These are phyloP conservation scores for Hartigia nigra DNA, from an alignment of 2,888 invertebrate species.

Conservation along the genomic window DNA sequence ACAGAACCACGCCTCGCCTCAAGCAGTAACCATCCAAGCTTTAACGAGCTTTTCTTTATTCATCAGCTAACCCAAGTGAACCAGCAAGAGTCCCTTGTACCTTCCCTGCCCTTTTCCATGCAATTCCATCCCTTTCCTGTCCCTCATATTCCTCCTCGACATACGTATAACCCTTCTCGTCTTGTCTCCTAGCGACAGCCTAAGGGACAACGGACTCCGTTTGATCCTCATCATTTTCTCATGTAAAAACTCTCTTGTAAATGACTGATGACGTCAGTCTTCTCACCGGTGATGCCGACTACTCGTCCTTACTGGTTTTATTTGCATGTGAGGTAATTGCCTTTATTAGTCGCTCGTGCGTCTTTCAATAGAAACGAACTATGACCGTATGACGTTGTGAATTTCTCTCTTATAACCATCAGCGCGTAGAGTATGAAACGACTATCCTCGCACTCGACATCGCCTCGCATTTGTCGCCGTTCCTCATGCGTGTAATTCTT, in stretches of 20 bases:
- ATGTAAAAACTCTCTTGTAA: constrained; percentile 10
- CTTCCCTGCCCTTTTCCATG: background rate
- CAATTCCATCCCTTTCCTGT: background rate
- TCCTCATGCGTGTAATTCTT: constrained; percentile 29
- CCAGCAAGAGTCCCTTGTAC: background rate
- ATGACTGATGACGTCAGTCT: constrained; percentile 40
- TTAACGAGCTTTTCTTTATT: background rate
- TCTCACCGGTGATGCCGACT: constrained; percentile 34
- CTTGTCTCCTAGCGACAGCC: background rate
- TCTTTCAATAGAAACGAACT: constrained; percentile 34
- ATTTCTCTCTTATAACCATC: background rate
- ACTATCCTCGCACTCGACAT: constrained; percentile 8
- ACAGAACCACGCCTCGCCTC: background rate
- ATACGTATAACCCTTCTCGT: background rate
- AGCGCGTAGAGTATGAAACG: background rate
- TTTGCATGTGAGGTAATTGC: constrained; percentile 54
- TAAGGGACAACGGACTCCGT: background rate
- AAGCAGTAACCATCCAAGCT: background rate
- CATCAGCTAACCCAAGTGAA: background rate
- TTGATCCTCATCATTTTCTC: constrained; percentile 25
- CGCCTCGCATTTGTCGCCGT: constrained; percentile 28
- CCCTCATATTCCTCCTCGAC: background rate
- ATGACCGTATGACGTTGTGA: constrained; percentile 7
- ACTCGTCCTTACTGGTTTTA: constrained; percentile 40
- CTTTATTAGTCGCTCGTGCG: constrained; percentile 41